Percentiles rank a stretch among this genome's conserved stretches.
phyloP scores from a whole-genome alignment of 2,797 vertebrate genomes.

The Crax fasciolata region DNA sequence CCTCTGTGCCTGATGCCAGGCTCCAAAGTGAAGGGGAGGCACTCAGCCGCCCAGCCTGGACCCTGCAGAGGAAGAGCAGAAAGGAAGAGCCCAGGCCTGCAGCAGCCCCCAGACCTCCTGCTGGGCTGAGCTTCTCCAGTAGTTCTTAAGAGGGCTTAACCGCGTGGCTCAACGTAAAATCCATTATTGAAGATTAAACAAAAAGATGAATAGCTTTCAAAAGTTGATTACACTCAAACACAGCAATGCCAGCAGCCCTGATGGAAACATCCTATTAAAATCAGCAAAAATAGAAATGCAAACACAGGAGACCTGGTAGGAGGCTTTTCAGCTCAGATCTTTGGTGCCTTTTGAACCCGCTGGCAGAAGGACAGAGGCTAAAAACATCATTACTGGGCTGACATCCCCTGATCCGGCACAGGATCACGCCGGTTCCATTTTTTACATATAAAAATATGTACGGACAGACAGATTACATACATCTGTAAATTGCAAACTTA shows the following conservation, averaged over 20 bases:
- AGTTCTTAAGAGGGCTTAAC: background rate
- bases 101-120: background rate
- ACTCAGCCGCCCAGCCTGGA: background rate
- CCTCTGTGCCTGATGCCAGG: background rate
- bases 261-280: slow-evolving; percentile 51
- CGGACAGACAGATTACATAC: background rate
- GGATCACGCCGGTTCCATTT: background rate
- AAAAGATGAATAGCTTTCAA: slow-evolving; percentile 15
- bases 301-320: background rate
- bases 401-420: background rate
- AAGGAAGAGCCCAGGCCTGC: background rate
- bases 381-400: background rate
- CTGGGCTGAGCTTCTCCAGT: background rate
- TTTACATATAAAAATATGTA: background rate
- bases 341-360: background rate
- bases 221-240: background rate
- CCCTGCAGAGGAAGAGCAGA: background rate
- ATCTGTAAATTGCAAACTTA: background rate
- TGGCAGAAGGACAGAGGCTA: background rate
- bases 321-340: slow-evolving; percentile 11
- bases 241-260: slow-evolving; percentile 9
- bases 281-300: slow-evolving; percentile 39
- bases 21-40: background rate
- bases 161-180: background rate
- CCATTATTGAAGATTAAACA: background rate